A percentile compares a stretch with the other conserved stretches of the same genome.
Evolutionary conservation across 2,113 vertebrate genomes (phyloP).

Genomic region (Gavialis gangeticus): DNA sequence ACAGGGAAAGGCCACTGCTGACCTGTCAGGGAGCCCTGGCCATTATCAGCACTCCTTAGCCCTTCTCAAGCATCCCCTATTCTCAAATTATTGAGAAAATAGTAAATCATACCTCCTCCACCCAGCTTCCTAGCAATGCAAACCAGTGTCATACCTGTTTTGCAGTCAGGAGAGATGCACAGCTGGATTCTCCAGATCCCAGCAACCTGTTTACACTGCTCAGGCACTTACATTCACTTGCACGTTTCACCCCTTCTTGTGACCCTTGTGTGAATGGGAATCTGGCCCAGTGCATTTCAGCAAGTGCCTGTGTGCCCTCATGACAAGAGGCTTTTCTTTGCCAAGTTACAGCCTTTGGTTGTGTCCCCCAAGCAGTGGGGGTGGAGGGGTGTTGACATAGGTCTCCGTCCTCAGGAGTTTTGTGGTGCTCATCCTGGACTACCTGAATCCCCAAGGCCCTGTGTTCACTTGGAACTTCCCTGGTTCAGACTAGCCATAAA

Average conservation of each 20-base stretch:
- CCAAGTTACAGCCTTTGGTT: not conserved
- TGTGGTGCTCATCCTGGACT: not conserved
- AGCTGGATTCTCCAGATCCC: not conserved
- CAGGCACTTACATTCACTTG: not conserved
- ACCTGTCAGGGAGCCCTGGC: too few relatives aligned
- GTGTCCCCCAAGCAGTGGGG: not conserved
- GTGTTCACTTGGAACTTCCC: accelerated
- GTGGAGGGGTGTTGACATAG: not conserved
- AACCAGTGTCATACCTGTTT: not conserved
- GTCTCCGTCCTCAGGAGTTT: not conserved
- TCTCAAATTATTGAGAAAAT: not conserved
- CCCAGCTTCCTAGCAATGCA: not conserved
- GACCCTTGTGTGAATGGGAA: not conserved
- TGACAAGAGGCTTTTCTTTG: too few relatives aligned
- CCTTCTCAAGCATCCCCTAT: not conserved
- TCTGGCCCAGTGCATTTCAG: not conserved
- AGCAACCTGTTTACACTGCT: not conserved
- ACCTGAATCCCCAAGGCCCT: not conserved
- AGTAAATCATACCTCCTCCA: not conserved
- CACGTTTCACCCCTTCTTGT: not conserved
- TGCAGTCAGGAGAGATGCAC: not conserved
- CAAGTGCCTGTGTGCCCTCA: not conserved
- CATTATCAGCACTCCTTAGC: not conserved
- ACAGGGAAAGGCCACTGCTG: not conserved
- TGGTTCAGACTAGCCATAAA: not conserved